These are phyloP conservation scores for Geotria australis DNA, from an alignment of 2,797 vertebrate genomes.

Conservation along the genomic window DNA sequence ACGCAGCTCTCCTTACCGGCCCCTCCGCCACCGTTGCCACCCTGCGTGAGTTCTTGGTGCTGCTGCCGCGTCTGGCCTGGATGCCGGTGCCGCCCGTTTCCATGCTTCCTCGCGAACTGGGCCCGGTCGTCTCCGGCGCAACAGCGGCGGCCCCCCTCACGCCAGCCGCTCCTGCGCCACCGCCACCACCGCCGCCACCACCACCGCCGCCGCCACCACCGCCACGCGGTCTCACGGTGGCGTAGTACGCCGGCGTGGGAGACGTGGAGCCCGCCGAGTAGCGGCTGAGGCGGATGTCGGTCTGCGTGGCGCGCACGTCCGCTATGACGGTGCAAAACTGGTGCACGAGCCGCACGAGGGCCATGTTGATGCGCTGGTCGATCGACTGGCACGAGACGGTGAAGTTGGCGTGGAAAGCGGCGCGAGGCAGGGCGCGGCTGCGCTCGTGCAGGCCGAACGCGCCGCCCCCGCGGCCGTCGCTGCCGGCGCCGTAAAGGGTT, in stretches of 20 bases:
- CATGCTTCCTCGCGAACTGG: conserved; percentile 67
- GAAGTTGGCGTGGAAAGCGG: conserved; percentile 86
- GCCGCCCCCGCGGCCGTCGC: conserved; percentile 2
- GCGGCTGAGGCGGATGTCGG: conserved; percentile 83
- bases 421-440: conserved; percentile 51
- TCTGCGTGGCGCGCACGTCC: conserved; percentile 91
- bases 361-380: conserved; percentile 94
- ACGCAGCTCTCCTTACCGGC: no score
- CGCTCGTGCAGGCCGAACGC: conserved; percentile 82
- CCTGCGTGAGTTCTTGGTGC: conserved; percentile 12
- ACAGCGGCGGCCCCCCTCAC: no score
- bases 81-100: conserved; percentile 38
- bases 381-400: conserved; percentile 87
- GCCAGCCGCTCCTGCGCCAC: no score
- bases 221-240: conserved; percentile 1
- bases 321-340: conserved; percentile 98
- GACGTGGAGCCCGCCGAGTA: conserved; percentile 87
- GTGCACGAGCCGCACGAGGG: conserved; percentile 80
- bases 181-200: no score
- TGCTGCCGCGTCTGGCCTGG: conserved; percentile 32
- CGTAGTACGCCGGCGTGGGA: conserved; percentile 78
- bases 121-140: conserved; percentile 17
- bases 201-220: no score
- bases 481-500: conserved; percentile 6
- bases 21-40: no score